Evolutionary conservation across 2,888 invertebrate species (phyloP), one percentile per base, ranked within the genome.

Genomic region (Eumacrocentrus americanus): DNA sequence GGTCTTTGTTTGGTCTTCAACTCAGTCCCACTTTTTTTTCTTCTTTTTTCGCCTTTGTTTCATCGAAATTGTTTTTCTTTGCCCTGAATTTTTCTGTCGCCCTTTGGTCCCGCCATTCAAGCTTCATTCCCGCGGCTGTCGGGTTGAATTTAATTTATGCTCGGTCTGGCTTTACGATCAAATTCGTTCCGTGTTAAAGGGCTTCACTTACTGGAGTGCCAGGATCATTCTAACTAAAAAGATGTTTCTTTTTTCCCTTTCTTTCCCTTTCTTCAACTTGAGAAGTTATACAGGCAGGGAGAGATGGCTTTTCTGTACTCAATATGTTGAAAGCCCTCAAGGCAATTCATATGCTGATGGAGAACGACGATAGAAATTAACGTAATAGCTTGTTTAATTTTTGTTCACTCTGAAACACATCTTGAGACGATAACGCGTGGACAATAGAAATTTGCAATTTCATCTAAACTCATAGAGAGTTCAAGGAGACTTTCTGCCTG

Each of bases 91-190:
- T 42, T 63, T 54, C 14, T 47, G 16, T 40, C 16, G 38, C 34
- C 44, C 56, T 62, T 57, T 60, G 59, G 60, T 61, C 37, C 42
- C 44, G 37, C 53, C 48, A 55, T 51, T 58, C 44, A 62, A 23
- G n/a, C 47, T 35, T 52, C 50, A 53, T 52, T 55, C 51, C 44
- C 55, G 38, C 56, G 40, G 56, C 58, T 62, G 58, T 61, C 44
- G 42, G 20, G 46, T 63, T 58, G 38, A 55, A 65, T 64, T 64
- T 58, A 64, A 67, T 64, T 66, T 66, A 67, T 63, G 57, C 52
- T 12, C 34, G 18, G 54, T 35, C 46, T 23, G 52, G 29, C 55
- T 66, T 64, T 67, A 61, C 58, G 63, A 63, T 61, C 58, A 46
- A 60, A 67, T 69, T 66, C 61, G 61, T 64, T 63, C 58, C 63